A percentile compares a stretch with the other conserved stretches of the same genome.
Evolutionary conservation across 2,797 vertebrate genomes (phyloP).

Genomic region (Pteronotus mesoamericanus): DNA sequence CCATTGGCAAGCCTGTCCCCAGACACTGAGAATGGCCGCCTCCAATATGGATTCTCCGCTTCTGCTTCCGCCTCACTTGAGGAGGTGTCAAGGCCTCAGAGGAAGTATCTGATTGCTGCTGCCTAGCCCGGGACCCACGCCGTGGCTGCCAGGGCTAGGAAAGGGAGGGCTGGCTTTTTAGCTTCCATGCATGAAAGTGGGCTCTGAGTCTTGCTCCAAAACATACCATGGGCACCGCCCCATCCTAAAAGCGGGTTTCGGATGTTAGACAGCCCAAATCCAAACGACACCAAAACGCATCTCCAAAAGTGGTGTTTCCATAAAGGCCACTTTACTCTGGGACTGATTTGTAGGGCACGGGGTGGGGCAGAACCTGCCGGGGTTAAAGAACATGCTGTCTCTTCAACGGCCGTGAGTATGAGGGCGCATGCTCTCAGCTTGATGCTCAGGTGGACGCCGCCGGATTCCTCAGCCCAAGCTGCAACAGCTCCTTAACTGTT

Average conservation of each 20-base stretch:
- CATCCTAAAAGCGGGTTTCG: neutral
- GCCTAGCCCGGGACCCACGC: neutral
- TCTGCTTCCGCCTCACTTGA: neutral
- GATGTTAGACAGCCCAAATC: neutral
- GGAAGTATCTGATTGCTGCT: neutral
- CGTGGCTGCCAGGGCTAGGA: neutral
- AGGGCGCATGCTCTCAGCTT: neutral
- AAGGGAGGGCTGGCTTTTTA: neutral
- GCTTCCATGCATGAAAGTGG: neutral
- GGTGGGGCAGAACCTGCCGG: fast-evolving
- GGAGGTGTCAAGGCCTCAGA: neutral
- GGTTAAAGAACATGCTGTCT: fast-evolving
- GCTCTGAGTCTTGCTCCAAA: neutral
- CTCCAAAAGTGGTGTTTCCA: neutral
- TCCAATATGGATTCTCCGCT: neutral
- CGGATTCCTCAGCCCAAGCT: neutral
- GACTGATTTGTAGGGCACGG: neutral
- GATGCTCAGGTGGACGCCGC: fast-evolving
- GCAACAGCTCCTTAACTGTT: slow-evolving; percentile 55
- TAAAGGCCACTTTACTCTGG: neutral
- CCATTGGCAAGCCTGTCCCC: too few relatives aligned
- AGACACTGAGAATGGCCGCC: fast-evolving
- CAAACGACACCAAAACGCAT: neutral
- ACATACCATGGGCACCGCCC: fast-evolving
- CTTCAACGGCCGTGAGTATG: neutral